These are phyloP conservation scores for Petrocephalus zakoni DNA, from an alignment of 2,113 vertebrate genomes.

Conservation along the genomic window DNA sequence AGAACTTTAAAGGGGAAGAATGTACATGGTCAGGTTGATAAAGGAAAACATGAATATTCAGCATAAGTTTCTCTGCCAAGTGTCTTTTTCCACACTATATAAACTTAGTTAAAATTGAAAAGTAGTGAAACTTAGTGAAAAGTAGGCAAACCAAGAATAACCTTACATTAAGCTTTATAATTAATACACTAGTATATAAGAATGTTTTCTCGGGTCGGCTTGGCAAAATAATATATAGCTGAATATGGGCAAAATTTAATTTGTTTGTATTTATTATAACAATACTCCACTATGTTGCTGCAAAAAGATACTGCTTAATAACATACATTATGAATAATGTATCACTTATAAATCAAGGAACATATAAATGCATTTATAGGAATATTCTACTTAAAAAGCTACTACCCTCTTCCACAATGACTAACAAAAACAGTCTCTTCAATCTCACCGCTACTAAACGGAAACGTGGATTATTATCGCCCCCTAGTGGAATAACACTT, in stretches of 20 bases:
- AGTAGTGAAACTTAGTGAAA: no score
- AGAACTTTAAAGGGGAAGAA: neutral
- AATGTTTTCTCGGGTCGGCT: neutral
- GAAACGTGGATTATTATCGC: neutral
- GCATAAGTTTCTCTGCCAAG: neutral
- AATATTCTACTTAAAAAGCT: neutral
- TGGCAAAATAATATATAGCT: neutral
- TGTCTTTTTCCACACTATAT: neutral
- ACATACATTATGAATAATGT: neutral
- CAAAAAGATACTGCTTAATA: neutral
- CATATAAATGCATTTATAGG: neutral
- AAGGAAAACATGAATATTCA: neutral
- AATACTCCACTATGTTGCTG: neutral
- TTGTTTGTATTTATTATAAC: neutral
- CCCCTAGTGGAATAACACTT: constrained; percentile 1
- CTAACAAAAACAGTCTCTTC: neutral
- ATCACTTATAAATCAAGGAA: neutral
- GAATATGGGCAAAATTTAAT: neutral
- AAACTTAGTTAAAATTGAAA: neutral
- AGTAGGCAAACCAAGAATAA: neutral
- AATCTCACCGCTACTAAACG: neutral
- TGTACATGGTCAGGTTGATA: neutral
- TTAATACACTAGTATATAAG: neutral
- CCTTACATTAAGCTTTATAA: neutral
- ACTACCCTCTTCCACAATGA: neutral